Evolutionary conservation across 1,140 invertebrate genomes (phyloP), one percentile per base, ranked within the genome.

Genomic region (Drosophila nannoptera): DNA sequence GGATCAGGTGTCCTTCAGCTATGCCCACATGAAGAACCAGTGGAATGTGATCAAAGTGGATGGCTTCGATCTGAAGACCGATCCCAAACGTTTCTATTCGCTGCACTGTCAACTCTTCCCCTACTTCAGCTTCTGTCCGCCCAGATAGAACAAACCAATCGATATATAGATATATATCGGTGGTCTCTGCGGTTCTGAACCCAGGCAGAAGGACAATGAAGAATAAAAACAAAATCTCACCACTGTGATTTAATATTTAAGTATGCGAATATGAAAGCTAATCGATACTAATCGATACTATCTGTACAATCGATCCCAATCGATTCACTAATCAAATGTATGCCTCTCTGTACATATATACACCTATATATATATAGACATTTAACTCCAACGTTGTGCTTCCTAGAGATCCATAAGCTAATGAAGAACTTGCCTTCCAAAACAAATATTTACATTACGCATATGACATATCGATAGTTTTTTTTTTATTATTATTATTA

Each of bases 1-100:
- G 45, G 93, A 97, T 75, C 96, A 97, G 93, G 95, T 99, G 54
- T 97, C 96, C 45, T 97, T 98, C 88, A 97, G 97, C 87, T 99
- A 98, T 90, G 94, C 95, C 3, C 93, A 94, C 76, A 94, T 94
- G 77, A 95, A 94, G 78, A 93, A 94, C 49, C 96, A 97, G 86
- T 94, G 94, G 93, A 99, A 98, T 89, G 94, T 96, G 11, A 92
- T 99, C 53, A 94, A 95, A 87, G 94, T 98, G 62, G 94, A 96
- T 68, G 96, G 96, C 0, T 97, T 98, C 89, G 92, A 95, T 87
- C 89, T 91, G 36, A 93, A 92, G 89, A 92, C 95, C 69, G 97
- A 99, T 92, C 96, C 96, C 55, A 97, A 96, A 69, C 95, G 96
- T 90, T 96, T 97, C 90, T 92, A 94, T 73, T 96, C 95, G 48